A percentile compares a stretch with the other conserved stretches of the same genome.
Conservation (phyloP, 2,113 vertebrate genomes). For the Holacanthus passer region DNA sequence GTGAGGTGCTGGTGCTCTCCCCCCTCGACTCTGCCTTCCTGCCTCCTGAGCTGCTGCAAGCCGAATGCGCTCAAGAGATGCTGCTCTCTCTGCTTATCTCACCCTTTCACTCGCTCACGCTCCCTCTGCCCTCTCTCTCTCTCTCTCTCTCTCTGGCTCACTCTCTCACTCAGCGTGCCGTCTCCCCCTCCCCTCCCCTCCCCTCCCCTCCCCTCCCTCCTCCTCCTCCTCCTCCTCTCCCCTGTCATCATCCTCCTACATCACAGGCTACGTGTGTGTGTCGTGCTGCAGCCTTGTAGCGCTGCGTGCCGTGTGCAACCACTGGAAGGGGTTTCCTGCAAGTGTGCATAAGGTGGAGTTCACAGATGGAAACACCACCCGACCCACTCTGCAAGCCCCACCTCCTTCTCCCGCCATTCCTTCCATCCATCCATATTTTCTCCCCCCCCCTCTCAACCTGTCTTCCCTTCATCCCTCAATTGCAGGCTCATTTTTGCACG, state of each 20-base stretch:
- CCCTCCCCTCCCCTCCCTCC: neutral
- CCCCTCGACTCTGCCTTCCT: conserved; percentile 63
- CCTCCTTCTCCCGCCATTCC: conserved; percentile 41
- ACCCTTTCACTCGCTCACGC: conserved; percentile 60
- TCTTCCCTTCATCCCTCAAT: conserved; percentile 15
- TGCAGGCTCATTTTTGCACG: neutral
- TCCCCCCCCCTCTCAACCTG: neutral
- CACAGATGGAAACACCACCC: conserved; percentile 60
- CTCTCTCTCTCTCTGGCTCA: conserved; percentile 20
- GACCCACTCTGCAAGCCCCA: conserved; percentile 42
- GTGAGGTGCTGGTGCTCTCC: conserved; percentile 67
- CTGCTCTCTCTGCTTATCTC: conserved; percentile 69
- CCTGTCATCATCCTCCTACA: conserved; percentile 77
- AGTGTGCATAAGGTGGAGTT: conserved; percentile 62
- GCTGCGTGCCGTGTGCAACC: conserved; percentile 79
- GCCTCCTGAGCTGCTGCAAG: conserved; percentile 68
- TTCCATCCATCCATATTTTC: conserved; percentile 11
- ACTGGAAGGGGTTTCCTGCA: conserved; percentile 78
- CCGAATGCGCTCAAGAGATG: conserved; percentile 78
- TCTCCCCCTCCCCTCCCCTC: neutral
- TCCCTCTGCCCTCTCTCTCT: conserved; percentile 49
- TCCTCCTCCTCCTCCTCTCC: conserved; percentile 32
- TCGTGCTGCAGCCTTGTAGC: conserved; percentile 72
- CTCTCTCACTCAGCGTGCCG: conserved; percentile 50
- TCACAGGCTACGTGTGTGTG: conserved; percentile 71